A percentile compares a stretch with the other conserved stretches of the same genome.
Conservation (phyloP, 1,140 invertebrate genomes). For the Tachypleus tridentatus region DNA sequence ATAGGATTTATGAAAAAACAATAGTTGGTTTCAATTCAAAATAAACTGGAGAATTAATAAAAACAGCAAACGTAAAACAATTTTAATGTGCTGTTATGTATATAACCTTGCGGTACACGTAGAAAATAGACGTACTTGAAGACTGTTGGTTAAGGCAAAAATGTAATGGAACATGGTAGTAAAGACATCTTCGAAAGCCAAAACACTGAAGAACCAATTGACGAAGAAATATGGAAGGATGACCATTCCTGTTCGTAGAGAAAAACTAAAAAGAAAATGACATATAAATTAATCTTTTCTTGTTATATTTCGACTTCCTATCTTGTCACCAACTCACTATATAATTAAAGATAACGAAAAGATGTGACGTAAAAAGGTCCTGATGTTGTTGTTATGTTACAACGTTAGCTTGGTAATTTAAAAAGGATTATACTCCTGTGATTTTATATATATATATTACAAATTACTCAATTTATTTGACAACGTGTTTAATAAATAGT, state of each 20-base stretch:
- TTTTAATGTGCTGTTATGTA: not conserved
- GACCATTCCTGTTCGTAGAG: constrained; percentile 43
- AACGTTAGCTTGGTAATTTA: not conserved
- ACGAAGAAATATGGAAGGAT: constrained; percentile 47
- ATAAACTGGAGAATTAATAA: no score
- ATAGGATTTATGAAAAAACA: no score
- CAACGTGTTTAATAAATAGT: not conserved
- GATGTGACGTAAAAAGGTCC: not conserved
- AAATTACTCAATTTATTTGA: not conserved
- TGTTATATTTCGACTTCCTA: not conserved
- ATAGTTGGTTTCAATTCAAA: no score
- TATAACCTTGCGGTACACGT: not conserved
- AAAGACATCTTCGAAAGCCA: constrained; percentile 51
- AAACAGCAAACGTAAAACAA: no score
- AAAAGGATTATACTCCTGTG: not conserved
- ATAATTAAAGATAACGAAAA: not conserved
- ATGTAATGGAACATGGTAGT: constrained; percentile 46
- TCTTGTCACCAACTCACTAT: not conserved
- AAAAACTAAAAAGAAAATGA: constrained; percentile 28
- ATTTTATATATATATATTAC: not conserved
- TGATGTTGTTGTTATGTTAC: not conserved
- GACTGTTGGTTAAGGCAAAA: constrained; percentile 28
- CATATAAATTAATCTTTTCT: not conserved
- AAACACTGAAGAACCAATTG: constrained; percentile 54
- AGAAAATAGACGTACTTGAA: constrained; percentile 25